Base-by-base conservation (phyloP, 2,113 vertebrate species). In the Tragelaphus imberbis region DNA sequence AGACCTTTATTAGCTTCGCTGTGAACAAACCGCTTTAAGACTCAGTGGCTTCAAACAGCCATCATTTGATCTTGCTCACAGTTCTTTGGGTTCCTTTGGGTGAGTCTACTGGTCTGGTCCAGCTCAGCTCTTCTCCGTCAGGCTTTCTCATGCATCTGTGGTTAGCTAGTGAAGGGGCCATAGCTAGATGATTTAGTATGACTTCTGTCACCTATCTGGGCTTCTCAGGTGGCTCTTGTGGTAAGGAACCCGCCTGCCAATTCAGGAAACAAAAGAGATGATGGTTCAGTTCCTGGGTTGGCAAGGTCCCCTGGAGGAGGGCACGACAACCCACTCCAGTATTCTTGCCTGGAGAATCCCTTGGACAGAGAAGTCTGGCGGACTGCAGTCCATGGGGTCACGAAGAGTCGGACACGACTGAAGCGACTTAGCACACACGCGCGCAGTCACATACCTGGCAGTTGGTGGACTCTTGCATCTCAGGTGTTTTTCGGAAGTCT, bases 371-470 rank as follows among this genome's bases (percentile, higher is more conserved):
- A 75, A 75, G 68, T 36, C 68, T 13, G 19, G 68, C 5, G 2
- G 36, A 23, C n/a, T 23, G 6, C 68, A 23, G 68, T 40, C 36
- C 68, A 7, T 3, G 21, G 68, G 68, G 36, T 25, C 68, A 40
- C 21, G 3, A 23, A 13, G 68, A 71, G 68, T 3, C 10, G 0
- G 68, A 25, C 68, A 25, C 10, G 0, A 19, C 63, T n/a, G 16
- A 71, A 40, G 36, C 11, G 2, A 6, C 36, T 23, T 1, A 3
- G 68, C 68, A 40, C n/a, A 6, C 5, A 12, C 1, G 68, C n/a
- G 0, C 0, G 19, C 65, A 7, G 9, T 44, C 21, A 19, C 6
- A 0, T 21, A 7, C 14, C 49, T 40, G 56, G 40, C 13, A n/a
- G 6, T 15, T 21, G 33, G 63, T 1, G 30, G 53, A 21, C 17